Percentiles rank a stretch among this genome's conserved stretches.
phyloP scores from a whole-genome alignment of 2,888 invertebrate genomes.

The Tromatobia lineatoria region DNA sequence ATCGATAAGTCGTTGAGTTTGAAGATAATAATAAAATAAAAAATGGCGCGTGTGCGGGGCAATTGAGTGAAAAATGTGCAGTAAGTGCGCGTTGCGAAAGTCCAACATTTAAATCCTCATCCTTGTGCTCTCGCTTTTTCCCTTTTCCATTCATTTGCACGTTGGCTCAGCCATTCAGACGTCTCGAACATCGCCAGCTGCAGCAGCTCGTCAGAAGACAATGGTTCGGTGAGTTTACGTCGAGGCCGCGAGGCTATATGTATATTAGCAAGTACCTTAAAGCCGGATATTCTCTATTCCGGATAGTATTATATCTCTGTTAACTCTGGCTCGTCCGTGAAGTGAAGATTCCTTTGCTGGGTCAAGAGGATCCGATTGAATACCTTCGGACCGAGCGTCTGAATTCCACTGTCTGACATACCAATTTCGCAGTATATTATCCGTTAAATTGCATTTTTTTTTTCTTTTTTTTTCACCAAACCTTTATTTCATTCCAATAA shows the following conservation, averaged over 20 bases:
- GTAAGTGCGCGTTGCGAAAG: not conserved
- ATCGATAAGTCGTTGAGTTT: constrained; percentile 69
- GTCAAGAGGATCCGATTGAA: constrained; percentile 37
- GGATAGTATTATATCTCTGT: constrained; percentile 29
- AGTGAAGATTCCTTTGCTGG: constrained; percentile 29
- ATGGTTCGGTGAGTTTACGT: constrained; percentile 47
- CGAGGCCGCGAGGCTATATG: constrained; percentile 35
- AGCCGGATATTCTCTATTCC: constrained; percentile 53
- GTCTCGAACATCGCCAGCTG: constrained; percentile 48
- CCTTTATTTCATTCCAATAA: not conserved
- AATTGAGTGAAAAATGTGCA: constrained; percentile 9
- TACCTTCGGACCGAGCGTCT: not conserved
- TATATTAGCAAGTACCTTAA: constrained; percentile 37
- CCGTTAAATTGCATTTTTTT: constrained; percentile 5
- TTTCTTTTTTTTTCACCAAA: not conserved
- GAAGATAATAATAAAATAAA: constrained; percentile 67
- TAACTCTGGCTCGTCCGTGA: constrained; percentile 28
- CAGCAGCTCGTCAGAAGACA: constrained; percentile 55
- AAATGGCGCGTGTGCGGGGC: constrained; percentile 43
- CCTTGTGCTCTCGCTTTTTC: constrained; percentile 9
- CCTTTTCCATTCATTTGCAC: constrained; percentile 62
- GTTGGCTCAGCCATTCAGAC: constrained; percentile 55
- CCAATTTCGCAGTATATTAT: constrained; percentile 2
- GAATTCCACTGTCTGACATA: not conserved
- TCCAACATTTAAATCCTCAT: not conserved